Evolutionary conservation across 2,113 vertebrate genomes (phyloP).

Genomic region (Apodemus speciosus): DNA sequence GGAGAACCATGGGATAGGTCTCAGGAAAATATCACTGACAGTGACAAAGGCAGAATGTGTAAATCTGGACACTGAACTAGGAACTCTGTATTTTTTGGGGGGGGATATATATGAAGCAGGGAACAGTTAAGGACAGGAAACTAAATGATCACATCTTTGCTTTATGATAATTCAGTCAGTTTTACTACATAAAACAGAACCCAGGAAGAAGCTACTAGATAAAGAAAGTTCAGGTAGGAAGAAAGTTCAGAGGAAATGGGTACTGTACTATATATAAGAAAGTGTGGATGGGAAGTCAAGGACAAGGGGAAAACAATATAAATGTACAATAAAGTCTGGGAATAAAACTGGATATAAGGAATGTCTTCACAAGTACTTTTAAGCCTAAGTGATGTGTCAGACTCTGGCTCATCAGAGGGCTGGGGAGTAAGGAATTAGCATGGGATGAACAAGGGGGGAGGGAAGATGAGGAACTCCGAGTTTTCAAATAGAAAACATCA

Average conservation of each 20-base stretch:
- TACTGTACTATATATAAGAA: not conserved
- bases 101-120: not conserved
- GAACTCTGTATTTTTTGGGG: not conserved
- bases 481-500: not conserved
- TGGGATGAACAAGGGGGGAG: not conserved
- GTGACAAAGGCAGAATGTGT: not conserved
- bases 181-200: constrained; percentile 1
- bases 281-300: not conserved
- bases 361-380: not conserved
- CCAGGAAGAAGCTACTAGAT: not conserved
- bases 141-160: not conserved
- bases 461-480: not conserved
- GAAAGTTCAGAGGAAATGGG: not conserved
- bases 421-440: not conserved
- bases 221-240: not conserved
- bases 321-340: not conserved
- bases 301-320: not conserved
- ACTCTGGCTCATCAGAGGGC: not conserved
- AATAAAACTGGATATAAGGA: not conserved
- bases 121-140: not conserved
- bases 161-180: not conserved
- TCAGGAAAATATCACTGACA: not conserved
- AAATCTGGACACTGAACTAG: not conserved
- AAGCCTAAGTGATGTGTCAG: not conserved
- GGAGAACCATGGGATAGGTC: not conserved